Conservation (phyloP, 1,140 invertebrate genomes). For the Drosophila lacteicornis region DNA sequence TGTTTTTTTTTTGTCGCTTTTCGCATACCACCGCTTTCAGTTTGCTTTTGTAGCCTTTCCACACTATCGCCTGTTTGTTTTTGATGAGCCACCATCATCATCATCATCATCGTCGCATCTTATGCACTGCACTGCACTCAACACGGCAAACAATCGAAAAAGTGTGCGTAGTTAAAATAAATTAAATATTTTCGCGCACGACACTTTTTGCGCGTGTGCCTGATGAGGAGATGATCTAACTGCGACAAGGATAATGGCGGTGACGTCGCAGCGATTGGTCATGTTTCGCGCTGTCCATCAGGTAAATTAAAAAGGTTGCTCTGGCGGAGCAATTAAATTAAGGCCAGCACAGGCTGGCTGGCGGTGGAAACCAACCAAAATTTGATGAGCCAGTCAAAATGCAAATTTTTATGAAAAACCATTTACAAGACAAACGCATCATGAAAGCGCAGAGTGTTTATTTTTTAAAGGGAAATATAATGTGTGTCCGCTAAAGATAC, state of each 20-base stretch:
- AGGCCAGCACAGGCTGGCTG: background rate
- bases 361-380: slow-evolving; percentile 2
- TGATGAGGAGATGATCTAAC: slow-evolving; percentile 44
- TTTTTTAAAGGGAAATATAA: background rate
- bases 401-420: slow-evolving; percentile 42
- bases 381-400: slow-evolving; percentile 55
- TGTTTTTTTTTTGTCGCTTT: background rate
- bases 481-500: background rate
- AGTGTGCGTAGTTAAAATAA: slow-evolving; percentile 55
- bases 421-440: slow-evolving; percentile 24
- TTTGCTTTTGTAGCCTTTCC: slow-evolving; percentile 45
- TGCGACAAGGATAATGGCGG: slow-evolving; percentile 10
- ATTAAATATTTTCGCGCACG: slow-evolving; percentile 54
- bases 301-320: slow-evolving; percentile 55
- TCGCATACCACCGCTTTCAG: background rate
- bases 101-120: slow-evolving; percentile 31
- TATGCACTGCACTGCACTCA: slow-evolving; percentile 27
- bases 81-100: slow-evolving; percentile 48
- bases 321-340: slow-evolving; percentile 47
- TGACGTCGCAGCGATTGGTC: slow-evolving; percentile 17
- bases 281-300: slow-evolving; percentile 40
- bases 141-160: slow-evolving; percentile 24
- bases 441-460: background rate
- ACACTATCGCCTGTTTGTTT: slow-evolving; percentile 53
- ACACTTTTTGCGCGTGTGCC: slow-evolving; percentile 34